A percentile compares a stretch with the other conserved stretches of the same genome.
phyloP scores from a whole-genome alignment of 2,888 invertebrate genomes.

The Melanchra persicariae region DNA sequence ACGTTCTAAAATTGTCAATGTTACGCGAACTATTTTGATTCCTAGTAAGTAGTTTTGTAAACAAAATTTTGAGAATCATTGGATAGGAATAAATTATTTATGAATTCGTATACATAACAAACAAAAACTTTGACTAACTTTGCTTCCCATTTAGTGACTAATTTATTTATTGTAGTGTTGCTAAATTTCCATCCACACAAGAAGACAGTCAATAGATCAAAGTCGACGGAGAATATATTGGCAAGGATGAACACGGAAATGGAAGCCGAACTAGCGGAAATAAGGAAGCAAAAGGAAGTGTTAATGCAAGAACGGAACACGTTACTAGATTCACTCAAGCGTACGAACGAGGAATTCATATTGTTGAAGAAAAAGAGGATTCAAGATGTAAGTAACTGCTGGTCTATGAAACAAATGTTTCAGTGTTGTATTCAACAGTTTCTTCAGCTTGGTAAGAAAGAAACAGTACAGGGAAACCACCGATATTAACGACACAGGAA shows the following conservation, averaged over 20 bases:
- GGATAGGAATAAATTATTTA: not conserved
- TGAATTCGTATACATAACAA: not conserved
- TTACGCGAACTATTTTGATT: not conserved
- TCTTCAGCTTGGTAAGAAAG: no score
- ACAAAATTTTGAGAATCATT: not conserved
- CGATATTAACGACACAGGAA: not conserved
- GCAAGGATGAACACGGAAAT: constrained; percentile 83
- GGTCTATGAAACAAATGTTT: not conserved
- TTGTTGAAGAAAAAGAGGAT: constrained; percentile 94
- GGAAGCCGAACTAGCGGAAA: constrained; percentile 84
- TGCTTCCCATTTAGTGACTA: constrained; percentile 7
- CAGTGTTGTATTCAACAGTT: not conserved
- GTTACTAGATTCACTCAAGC: constrained; percentile 92
- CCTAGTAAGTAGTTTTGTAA: not conserved
- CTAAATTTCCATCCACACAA: constrained; percentile 85
- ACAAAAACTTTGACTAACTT: not conserved
- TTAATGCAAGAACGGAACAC: constrained; percentile 89
- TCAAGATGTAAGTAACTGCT: constrained; percentile 93
- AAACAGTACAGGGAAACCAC: not conserved
- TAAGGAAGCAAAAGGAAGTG: constrained; percentile 87
- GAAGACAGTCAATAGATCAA: constrained; percentile 77
- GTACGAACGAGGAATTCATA: constrained; percentile 94
- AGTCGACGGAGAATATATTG: constrained; percentile 85
- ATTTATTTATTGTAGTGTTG: constrained; percentile 76
- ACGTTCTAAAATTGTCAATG: not conserved